Percentiles rank a stretch among this genome's conserved stretches.
Evolutionary conservation across 2,888 invertebrate species (phyloP).

Genomic region (Lasioglossum vierecki): DNA sequence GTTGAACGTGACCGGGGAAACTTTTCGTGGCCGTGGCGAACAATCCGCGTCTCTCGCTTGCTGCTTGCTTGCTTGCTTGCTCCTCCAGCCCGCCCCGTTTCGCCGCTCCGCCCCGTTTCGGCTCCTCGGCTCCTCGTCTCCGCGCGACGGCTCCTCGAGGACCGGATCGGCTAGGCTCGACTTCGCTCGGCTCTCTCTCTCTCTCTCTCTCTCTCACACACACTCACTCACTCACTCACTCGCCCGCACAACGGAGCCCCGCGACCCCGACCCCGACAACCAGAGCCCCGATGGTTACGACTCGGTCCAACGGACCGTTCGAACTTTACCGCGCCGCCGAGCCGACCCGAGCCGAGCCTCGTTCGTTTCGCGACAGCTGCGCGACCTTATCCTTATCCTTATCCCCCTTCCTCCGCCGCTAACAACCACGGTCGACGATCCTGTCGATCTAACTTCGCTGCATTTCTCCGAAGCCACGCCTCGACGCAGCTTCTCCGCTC

Average conservation of each 20-base stretch:
- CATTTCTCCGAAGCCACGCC: constrained; percentile 1
- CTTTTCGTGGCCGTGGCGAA: constrained; percentile 74
- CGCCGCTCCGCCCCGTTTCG: background rate
- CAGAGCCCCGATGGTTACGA: background rate
- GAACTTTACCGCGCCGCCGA: constrained; percentile 43
- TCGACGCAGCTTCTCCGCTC: background rate
- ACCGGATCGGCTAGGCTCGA: background rate
- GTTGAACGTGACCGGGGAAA: constrained; percentile 79
- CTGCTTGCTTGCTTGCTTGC: constrained; percentile 16
- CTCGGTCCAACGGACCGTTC: constrained; percentile 56
- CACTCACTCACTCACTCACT: background rate
- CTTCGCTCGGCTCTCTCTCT: background rate
- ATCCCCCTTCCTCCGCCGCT: constrained; percentile 9
- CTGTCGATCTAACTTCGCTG: background rate
- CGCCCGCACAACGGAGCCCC: background rate
- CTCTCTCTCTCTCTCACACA: background rate
- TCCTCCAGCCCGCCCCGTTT: constrained; percentile 27
- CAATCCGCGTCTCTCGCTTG: constrained; percentile 1
- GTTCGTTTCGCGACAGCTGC: constrained; percentile 42
- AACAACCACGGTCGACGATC: background rate
- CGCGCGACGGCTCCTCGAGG: constrained; percentile 13
- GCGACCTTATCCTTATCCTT: constrained; percentile 31
- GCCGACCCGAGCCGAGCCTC: constrained; percentile 5
- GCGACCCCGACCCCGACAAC: constrained; percentile 56
- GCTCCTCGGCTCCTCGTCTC: constrained; percentile 1